Conservation (phyloP, 2,888 invertebrate species). For the Muscina levida region DNA sequence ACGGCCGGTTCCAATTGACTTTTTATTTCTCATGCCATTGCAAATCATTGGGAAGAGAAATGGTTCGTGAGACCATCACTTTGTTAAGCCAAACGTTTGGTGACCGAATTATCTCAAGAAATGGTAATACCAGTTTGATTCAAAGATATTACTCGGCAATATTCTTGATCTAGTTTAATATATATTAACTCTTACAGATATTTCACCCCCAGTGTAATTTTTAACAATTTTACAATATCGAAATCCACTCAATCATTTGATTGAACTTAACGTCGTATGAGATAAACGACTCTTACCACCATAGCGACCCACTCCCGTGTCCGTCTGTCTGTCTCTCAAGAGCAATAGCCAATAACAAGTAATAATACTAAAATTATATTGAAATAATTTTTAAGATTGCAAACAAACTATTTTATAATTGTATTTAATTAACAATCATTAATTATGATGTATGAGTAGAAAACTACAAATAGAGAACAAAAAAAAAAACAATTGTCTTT, state of each 20-base stretch:
- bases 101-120: too few species aligned
- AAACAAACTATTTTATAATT: conserved; percentile 58
- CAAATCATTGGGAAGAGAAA: too few species aligned
- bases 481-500: background rate
- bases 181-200: too few species aligned
- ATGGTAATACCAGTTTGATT: too few species aligned
- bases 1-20: too few species aligned
- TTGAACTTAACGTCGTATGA: conserved; percentile 31
- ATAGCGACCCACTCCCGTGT: background rate
- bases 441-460: conserved; percentile 31
- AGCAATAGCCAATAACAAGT: background rate
- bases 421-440: conserved; percentile 58
- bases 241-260: conserved; percentile 23
- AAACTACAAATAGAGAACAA: conserved; percentile 1
- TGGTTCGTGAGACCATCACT: too few species aligned
- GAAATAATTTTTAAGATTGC: conserved; percentile 23
- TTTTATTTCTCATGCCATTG: too few species aligned
- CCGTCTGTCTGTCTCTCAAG: background rate
- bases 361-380: conserved; percentile 22
- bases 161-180: too few species aligned
- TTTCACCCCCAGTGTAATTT: too few species aligned
- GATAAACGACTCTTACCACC: conserved; percentile 45
- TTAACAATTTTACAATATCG: conserved; percentile 28
- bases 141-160: too few species aligned
- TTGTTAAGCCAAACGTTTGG: too few species aligned